phyloP scores from a whole-genome alignment of 1,140 invertebrate genomes.

The Lepidurus apus region DNA sequence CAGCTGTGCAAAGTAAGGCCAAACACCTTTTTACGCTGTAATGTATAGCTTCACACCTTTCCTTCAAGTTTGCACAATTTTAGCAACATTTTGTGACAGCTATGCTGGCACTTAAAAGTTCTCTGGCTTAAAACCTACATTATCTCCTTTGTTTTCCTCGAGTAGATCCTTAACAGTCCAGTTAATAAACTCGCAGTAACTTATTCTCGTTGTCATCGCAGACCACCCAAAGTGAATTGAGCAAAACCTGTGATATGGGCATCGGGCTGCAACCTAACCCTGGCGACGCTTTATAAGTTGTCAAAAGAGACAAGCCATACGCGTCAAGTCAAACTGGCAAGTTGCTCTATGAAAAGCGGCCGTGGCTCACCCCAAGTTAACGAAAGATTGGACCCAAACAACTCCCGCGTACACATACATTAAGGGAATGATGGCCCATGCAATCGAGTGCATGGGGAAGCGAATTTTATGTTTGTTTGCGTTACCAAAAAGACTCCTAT shows the following conservation, averaged over 20 bases:
- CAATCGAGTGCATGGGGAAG: neutral
- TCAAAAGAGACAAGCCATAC: constrained; percentile 19
- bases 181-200: too few species aligned
- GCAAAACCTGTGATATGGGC: neutral
- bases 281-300: neutral
- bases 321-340: constrained; percentile 3
- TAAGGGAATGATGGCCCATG: neutral
- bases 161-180: too few species aligned
- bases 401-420: neutral
- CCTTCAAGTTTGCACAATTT: too few species aligned
- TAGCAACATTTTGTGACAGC: neutral
- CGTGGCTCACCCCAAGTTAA: neutral
- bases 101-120: neutral
- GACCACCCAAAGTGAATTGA: neutral
- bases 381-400: constrained; percentile 18
- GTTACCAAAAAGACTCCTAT: neutral
- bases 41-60: too few species aligned
- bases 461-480: constrained; percentile 4
- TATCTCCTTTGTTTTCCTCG: too few species aligned
- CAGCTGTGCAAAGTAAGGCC: neutral
- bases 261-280: neutral
- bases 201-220: too few species aligned
- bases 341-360: neutral
- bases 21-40: neutral
- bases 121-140: too few species aligned